phyloP scores from a whole-genome alignment of 2,113 vertebrate genomes.

The Apodemus speciosus region DNA sequence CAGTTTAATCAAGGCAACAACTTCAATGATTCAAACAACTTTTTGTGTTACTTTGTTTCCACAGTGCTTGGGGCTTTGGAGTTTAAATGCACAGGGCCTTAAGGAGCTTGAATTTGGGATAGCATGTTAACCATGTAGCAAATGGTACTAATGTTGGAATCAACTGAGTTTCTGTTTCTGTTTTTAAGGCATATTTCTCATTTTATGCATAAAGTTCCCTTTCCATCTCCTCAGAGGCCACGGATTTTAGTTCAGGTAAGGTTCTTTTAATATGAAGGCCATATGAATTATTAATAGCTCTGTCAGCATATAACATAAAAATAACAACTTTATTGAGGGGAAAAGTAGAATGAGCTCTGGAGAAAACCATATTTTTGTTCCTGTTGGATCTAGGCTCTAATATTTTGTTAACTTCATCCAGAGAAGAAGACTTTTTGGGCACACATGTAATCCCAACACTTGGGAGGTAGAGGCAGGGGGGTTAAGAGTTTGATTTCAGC shows the following conservation, averaged over 20 bases:
- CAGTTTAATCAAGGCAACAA: slow-evolving; percentile 11
- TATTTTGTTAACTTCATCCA: slow-evolving; percentile 36
- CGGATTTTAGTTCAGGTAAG: slow-evolving; percentile 97
- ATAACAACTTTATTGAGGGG: slow-evolving; percentile 42
- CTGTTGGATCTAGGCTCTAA: slow-evolving; percentile 21
- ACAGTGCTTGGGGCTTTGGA: neutral
- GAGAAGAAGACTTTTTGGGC: neutral
- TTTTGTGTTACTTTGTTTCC: slow-evolving; percentile 51
- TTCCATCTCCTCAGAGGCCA: slow-evolving; percentile 96
- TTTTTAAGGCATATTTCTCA: slow-evolving; percentile 94
- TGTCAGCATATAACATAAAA: slow-evolving; percentile 50
- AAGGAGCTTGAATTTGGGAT: slow-evolving; percentile 37
- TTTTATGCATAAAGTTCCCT: slow-evolving; percentile 98
- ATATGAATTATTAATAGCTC: neutral
- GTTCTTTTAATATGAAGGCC: slow-evolving; percentile 24
- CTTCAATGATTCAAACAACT: neutral
- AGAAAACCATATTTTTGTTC: slow-evolving; percentile 52
- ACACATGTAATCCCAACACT: neutral
- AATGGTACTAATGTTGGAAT: slow-evolving; percentile 58
- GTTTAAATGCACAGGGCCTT: slow-evolving; percentile 22
- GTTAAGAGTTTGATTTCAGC: neutral
- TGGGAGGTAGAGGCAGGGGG: neutral
- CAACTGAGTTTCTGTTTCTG: slow-evolving; percentile 64
- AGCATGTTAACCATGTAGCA: slow-evolving; percentile 19
- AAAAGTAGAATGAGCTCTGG: neutral